Evolutionary conservation across 2,888 invertebrate species (phyloP).

Genomic region (Eledone cirrhosa): DNA sequence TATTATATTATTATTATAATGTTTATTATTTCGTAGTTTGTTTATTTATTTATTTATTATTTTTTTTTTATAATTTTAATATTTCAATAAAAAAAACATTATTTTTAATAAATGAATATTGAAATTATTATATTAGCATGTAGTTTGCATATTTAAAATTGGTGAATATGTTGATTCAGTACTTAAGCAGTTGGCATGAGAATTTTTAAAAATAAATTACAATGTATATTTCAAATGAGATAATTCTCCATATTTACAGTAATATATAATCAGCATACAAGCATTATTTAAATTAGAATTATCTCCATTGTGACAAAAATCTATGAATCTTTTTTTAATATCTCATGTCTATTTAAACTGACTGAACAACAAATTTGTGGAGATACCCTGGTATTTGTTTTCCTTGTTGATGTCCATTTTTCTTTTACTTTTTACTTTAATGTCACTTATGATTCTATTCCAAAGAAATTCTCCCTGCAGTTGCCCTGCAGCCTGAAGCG

Average conservation of each 20-base stretch:
- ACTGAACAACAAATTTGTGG: constrained; percentile 18
- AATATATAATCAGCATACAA: too few relatives aligned
- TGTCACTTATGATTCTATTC: background rate
- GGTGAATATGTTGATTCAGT: too few relatives aligned
- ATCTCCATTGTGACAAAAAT: too few relatives aligned
- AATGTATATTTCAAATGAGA: too few relatives aligned
- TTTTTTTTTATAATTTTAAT: background rate
- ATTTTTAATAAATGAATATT: background rate
- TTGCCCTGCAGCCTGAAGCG: constrained; percentile 30
- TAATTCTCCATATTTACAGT: too few relatives aligned
- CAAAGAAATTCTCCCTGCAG: constrained; percentile 25
- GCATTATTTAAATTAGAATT: too few relatives aligned
- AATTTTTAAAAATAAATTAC: too few relatives aligned
- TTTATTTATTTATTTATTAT: background rate
- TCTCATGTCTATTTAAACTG: background rate
- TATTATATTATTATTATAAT: constrained; percentile 17
- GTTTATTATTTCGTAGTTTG: background rate
- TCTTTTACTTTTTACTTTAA: background rate
- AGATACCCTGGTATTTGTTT: constrained; percentile 27
- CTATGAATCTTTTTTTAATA: background rate
- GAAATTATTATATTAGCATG: background rate
- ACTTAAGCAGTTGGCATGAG: too few relatives aligned
- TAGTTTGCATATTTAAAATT: too few relatives aligned
- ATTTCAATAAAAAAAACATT: background rate
- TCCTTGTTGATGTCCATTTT: constrained; percentile 13